Evolutionary conservation across 2,888 invertebrate species (phyloP).

Genomic region (Scaeva pyrastri): DNA sequence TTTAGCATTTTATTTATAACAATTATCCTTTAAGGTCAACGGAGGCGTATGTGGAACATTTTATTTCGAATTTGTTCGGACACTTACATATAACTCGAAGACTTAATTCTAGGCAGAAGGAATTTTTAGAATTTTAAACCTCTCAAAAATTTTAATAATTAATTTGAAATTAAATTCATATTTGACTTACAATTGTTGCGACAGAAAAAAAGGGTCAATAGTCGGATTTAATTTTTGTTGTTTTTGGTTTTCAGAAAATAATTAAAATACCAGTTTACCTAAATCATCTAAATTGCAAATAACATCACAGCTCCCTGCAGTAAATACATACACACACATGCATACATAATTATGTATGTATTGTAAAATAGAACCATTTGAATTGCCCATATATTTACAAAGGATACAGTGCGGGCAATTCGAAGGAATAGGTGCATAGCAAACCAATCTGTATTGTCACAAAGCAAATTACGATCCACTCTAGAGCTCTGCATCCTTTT

Average conservation of each 20-base stretch:
- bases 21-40: no score
- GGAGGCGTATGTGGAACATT: no score
- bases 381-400: background rate
- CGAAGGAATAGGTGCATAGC: background rate
- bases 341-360: no score
- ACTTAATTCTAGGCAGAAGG: no score
- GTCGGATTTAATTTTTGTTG: background rate
- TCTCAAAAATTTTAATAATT: background rate
- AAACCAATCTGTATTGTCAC: conserved; percentile 23
- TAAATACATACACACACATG: no score
- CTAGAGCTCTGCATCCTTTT: background rate
- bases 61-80: no score
- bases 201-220: conserved; percentile 1
- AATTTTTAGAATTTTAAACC: no score
- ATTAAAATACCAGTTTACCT: conserved; percentile 37
- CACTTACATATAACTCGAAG: no score
- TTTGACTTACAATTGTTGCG: conserved; percentile 1
- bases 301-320: background rate
- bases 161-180: background rate
- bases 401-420: background rate
- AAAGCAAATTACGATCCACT: conserved; percentile 26
- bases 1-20: no score
- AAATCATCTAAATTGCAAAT: conserved; percentile 36
- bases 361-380: conserved; percentile 2
- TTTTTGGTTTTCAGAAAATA: conserved; percentile 8